A percentile compares a stretch with the other conserved stretches of the same genome.
These are phyloP conservation scores for Scolopax rusticola DNA, from an alignment of 2,797 vertebrate species.

Conservation along the genomic window DNA sequence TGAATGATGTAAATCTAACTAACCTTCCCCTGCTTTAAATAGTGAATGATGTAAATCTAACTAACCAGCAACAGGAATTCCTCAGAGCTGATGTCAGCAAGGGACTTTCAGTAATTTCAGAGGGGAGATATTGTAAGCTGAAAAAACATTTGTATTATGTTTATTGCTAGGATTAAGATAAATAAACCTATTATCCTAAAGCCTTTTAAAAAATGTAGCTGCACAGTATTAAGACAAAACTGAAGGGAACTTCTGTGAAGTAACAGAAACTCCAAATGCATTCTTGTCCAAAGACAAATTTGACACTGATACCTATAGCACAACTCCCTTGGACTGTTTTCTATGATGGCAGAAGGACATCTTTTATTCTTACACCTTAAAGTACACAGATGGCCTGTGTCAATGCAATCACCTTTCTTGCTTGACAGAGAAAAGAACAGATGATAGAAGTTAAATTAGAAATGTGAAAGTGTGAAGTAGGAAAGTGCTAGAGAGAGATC, in stretches of 20 bases:
- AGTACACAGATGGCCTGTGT: conserved; percentile 28
- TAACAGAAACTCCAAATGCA: not conserved
- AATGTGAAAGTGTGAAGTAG: not conserved
- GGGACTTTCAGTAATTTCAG: conserved; percentile 36
- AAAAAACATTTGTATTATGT: not conserved
- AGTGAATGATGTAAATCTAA: conserved; percentile 21
- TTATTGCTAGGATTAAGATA: conserved; percentile 37
- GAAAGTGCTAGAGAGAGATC: not conserved
- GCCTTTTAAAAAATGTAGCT: not conserved
- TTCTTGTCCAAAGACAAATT: not conserved
- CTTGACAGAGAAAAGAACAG: conserved; percentile 29
- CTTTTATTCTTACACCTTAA: conserved; percentile 10
- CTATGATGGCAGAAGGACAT: not conserved
- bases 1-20: conserved; percentile 24
- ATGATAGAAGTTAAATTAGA: conserved; percentile 44
- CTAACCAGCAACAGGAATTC: conserved; percentile 37
- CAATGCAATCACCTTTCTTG: conserved; percentile 11
- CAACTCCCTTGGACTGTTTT: not conserved
- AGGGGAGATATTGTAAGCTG: conserved; percentile 21
- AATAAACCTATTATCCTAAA: conserved; percentile 3
- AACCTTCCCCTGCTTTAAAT: conserved; percentile 6
- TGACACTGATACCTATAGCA: not conserved
- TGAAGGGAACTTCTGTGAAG: not conserved
- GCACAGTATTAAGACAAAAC: not conserved
- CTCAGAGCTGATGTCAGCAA: conserved; percentile 51